Evolutionary conservation across 2,888 invertebrate species (phyloP), one percentile per base, ranked within the genome.

Genomic region (Sisyra terminalis): DNA sequence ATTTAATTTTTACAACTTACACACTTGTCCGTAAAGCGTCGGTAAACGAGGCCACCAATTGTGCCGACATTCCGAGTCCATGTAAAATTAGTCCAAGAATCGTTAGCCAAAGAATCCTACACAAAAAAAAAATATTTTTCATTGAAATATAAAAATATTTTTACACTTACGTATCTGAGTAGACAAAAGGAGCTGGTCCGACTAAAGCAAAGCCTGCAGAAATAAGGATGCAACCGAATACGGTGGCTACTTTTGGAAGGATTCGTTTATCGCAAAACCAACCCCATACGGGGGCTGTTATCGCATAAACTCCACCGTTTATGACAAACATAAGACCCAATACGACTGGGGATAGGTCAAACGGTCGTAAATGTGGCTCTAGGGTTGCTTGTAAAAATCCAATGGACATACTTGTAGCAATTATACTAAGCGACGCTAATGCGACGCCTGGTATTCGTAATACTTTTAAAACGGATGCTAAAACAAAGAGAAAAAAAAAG

Each of bases 321-420:
- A 87, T 81, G 35, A 88, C 76, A 55, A 88, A 89, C 74, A 88
- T 80, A 40, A 84, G 58, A 0, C 87, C 87, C 48, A 83, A 61
- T 9, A 79, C 57, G 37, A 84, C 70, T 0, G 83, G 79, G 0
- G 77, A 70, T 46, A 86, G 64, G 2, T 70, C 50, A 55, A 84
- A 84, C 68, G 75, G 63, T 48, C 82, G 59, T n/a, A 93, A 66
- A 65, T 92, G 92, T 0, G 85, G 86, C 51, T 90, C 87, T 15
- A 93, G 65, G 0, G 90, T 90, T 0, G 92, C 89, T 57, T 87
- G 84, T 15, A 92, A 66, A 60, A 89, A 93, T 14, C 87, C 86
- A 40, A 87, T 84, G 50, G 84, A 84, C 69, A 81, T 75, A 47
- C 84, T 82, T 1, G 84, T 84, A 1, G 71, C 76, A 46, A 82